Conservation (phyloP, 1,140 invertebrate genomes). For the Himalopsyche phryganea region DNA sequence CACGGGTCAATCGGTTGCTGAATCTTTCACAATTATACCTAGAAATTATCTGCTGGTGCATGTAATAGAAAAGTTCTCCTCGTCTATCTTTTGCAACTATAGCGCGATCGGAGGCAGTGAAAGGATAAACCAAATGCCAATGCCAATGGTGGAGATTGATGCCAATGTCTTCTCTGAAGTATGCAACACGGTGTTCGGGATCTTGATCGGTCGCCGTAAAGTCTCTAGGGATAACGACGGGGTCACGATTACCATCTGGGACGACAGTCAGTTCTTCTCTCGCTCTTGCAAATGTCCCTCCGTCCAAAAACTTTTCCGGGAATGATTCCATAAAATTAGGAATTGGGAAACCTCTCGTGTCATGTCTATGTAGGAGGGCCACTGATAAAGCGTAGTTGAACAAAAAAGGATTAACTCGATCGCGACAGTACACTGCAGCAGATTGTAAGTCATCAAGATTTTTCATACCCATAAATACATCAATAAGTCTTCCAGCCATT, state of each 20-base stretch:
- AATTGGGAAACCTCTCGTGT: conserved; percentile 67
- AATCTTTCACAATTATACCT: conserved; percentile 70
- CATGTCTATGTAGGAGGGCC: conserved; percentile 66
- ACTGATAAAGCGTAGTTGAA: conserved; percentile 77
- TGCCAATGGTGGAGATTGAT: conserved; percentile 82
- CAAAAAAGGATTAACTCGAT: conserved; percentile 71
- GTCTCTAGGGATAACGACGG: conserved; percentile 66
- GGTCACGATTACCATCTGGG: conserved; percentile 57
- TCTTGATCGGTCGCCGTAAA: conserved; percentile 71
- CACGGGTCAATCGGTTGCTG: conserved; percentile 58
- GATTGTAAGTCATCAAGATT: conserved; percentile 70
- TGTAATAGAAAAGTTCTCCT: conserved; percentile 75
- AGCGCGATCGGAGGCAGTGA: conserved; percentile 53
- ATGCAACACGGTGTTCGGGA: conserved; percentile 70
- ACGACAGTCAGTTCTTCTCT: conserved; percentile 66
- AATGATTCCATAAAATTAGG: conserved; percentile 69
- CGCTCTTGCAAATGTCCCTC: conserved; percentile 62
- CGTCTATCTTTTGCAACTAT: conserved; percentile 67
- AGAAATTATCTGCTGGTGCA: conserved; percentile 71
- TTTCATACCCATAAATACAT: conserved; percentile 69
- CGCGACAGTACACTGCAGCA: conserved; percentile 65
- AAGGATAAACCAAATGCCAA: conserved; percentile 78
- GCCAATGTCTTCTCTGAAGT: conserved; percentile 71
- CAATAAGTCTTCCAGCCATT: conserved; percentile 65
- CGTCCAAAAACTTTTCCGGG: conserved; percentile 75